Percentiles rank a stretch among this genome's conserved stretches.
phyloP scores from a whole-genome alignment of 2,113 vertebrate species.

The Corythornis madagascariensis region DNA sequence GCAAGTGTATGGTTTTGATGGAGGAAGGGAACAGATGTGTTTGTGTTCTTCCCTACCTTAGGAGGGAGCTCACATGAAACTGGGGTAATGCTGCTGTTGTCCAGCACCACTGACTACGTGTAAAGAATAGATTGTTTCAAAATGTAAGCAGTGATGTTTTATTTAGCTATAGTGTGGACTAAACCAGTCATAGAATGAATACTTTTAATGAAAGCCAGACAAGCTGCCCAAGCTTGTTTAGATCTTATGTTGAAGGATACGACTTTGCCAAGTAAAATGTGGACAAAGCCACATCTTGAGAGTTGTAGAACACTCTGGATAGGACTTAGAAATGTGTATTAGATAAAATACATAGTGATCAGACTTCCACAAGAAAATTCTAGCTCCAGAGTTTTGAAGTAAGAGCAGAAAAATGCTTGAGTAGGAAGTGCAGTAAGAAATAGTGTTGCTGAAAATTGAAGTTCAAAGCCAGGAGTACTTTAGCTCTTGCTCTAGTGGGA shows the following conservation, averaged over 20 bases:
- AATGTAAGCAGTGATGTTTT: not conserved
- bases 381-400: not conserved
- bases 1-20: not conserved
- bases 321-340: not conserved
- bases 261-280: not conserved
- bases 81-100: not conserved
- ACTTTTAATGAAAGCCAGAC: not conserved
- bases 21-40: not conserved
- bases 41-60: not conserved
- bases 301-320: not conserved
- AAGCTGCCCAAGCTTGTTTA: not conserved
- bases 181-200: not conserved
- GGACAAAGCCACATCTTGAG: not conserved
- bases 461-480: not conserved
- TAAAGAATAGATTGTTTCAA: not conserved
- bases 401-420: not conserved
- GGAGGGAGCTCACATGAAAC: not conserved
- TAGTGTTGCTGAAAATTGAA: not conserved
- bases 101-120: not conserved
- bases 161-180: not conserved
- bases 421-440: not conserved
- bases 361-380: not conserved
- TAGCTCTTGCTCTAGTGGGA: not conserved
- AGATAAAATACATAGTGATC: not conserved
- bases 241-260: not conserved